These are phyloP conservation scores for Sinella curviseta DNA, from an alignment of 1,140 invertebrate genomes.

Conservation along the genomic window DNA sequence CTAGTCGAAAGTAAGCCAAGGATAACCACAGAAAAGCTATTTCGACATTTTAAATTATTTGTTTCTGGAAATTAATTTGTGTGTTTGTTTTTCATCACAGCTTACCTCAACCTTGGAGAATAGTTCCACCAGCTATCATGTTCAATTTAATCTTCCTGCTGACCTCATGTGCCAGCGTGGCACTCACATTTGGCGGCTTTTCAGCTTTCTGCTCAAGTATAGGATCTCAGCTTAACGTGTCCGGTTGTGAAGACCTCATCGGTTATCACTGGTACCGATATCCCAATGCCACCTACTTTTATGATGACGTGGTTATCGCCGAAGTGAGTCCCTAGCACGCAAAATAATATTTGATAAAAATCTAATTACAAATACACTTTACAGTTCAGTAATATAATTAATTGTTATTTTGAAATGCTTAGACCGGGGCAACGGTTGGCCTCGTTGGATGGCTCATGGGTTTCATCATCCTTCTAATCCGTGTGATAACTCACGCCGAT, in stretches of 20 bases:
- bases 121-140: constrained; percentile 48
- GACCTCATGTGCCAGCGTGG: constrained; percentile 40
- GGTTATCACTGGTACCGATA: constrained; percentile 38
- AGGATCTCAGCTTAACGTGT: constrained; percentile 33
- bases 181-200: constrained; percentile 39
- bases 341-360: not conserved
- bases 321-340: constrained; percentile 31
- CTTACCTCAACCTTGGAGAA: constrained; percentile 48
- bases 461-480: constrained; percentile 42
- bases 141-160: constrained; percentile 48
- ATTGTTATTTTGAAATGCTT: not conserved
- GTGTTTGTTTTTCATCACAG: constrained; percentile 28
- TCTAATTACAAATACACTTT: not conserved
- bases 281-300: constrained; percentile 40
- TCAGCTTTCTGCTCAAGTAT: constrained; percentile 41
- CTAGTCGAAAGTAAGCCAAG: constrained; percentile 40
- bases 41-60: constrained; percentile 5
- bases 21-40: not conserved
- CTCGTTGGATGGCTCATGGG: constrained; percentile 44
- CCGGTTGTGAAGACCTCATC: constrained; percentile 44
- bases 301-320: constrained; percentile 45
- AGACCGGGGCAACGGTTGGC: constrained; percentile 42
- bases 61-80: not conserved
- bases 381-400: not conserved
- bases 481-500: constrained; percentile 46